Conservation (phyloP, 2,113 vertebrate species). For the Ptilonorhynchus violaceus region DNA sequence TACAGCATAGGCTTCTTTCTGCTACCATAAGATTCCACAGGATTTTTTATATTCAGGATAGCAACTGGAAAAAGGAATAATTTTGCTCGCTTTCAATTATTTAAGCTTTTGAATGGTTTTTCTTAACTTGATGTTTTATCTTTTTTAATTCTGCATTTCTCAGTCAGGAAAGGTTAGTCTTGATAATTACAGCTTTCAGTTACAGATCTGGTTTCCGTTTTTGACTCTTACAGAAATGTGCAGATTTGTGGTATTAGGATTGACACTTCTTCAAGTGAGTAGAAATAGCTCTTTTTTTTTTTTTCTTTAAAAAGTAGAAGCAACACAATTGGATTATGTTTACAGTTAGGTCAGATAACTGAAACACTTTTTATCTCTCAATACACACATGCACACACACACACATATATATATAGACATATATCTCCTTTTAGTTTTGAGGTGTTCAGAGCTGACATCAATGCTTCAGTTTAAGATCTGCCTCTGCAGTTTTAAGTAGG, state of each 20-base stretch:
- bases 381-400: too few species aligned
- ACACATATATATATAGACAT: neutral
- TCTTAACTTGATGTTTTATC: neutral
- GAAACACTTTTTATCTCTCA: neutral
- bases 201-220: neutral
- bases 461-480: neutral
- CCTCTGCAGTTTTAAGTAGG: neutral
- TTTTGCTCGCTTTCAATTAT: neutral
- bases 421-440: neutral
- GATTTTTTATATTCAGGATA: neutral
- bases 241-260: neutral
- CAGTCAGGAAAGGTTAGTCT: neutral
- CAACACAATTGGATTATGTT: neutral
- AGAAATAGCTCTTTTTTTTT: neutral
- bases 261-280: neutral
- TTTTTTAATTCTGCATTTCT: neutral
- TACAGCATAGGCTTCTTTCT: neutral
- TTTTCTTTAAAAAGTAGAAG: neutral
- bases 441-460: neutral
- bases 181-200: neutral
- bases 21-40: neutral
- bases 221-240: neutral
- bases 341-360: neutral
- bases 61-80: neutral
- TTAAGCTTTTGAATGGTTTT: neutral